phyloP scores from a whole-genome alignment of 2,888 invertebrate species.

The Epiperipatus broadwayi region DNA sequence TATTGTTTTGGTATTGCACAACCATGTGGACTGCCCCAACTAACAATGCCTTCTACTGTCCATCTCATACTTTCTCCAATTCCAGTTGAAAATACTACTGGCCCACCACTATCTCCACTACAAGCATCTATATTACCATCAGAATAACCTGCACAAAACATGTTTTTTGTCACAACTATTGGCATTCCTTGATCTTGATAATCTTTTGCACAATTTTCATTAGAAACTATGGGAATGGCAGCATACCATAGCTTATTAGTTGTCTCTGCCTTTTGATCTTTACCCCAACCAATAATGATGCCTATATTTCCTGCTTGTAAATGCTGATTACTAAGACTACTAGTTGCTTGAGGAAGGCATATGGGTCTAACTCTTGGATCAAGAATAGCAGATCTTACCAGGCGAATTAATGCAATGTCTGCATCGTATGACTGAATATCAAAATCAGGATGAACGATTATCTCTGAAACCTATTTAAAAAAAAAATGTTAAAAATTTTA shows the following conservation, averaged over 20 bases:
- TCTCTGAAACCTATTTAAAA: constrained; percentile 17
- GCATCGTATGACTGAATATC: constrained; percentile 17
- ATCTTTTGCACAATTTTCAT: constrained; percentile 17
- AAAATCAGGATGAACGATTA: constrained; percentile 18
- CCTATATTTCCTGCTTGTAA: no score
- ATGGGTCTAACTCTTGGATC: constrained; percentile 18
- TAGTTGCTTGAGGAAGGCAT: constrained; percentile 18
- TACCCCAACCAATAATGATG: constrained; percentile 20
- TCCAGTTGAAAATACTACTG: constrained; percentile 18
- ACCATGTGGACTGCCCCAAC: constrained; percentile 19
- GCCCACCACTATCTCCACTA: constrained; percentile 19
- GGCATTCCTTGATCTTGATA: constrained; percentile 16
- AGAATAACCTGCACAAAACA: constrained; percentile 17
- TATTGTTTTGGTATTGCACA: constrained; percentile 18
- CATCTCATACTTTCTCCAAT: constrained; percentile 16
- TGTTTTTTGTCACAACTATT: constrained; percentile 14
- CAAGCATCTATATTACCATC: constrained; percentile 17
- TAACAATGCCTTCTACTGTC: constrained; percentile 19
- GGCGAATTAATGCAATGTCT: constrained; percentile 18
- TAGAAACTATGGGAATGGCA: constrained; percentile 17
- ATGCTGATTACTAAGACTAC: no score
- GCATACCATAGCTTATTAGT: constrained; percentile 17
- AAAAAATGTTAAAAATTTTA: background rate
- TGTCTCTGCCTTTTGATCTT: constrained; percentile 17
- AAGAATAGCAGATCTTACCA: constrained; percentile 17